Evolutionary conservation across 2,797 vertebrate genomes (phyloP).

Genomic region (Nyctibius grandis): DNA sequence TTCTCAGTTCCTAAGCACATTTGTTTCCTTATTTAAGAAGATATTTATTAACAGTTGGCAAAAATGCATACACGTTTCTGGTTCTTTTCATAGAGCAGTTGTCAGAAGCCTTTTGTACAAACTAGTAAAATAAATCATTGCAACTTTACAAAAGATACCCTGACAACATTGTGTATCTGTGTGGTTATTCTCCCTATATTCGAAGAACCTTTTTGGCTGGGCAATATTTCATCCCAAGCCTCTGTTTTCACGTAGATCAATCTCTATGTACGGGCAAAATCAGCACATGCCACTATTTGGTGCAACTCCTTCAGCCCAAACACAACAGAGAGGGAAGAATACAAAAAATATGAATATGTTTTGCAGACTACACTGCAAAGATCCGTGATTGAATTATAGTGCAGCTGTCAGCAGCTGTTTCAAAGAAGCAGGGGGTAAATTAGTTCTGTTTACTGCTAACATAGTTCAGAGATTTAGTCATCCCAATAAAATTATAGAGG

Average conservation of each 20-base stretch:
- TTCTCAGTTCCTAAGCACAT: conserved; percentile 74
- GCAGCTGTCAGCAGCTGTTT: conserved; percentile 84
- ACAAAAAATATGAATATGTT: conserved; percentile 41
- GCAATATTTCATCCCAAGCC: background rate
- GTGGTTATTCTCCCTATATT: conserved; percentile 15
- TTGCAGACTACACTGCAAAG: conserved; percentile 62
- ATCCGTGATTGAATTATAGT: conserved; percentile 70
- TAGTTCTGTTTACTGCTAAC: conserved; percentile 81
- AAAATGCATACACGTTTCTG: conserved; percentile 65
- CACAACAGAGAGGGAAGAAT: conserved; percentile 9
- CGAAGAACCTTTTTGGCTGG: background rate
- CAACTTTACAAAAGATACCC: conserved; percentile 68
- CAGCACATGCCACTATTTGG: background rate
- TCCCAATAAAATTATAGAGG: conserved; percentile 79
- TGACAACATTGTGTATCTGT: background rate
- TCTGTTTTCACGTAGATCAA: background rate
- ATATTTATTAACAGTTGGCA: conserved; percentile 79
- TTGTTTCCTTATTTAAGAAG: conserved; percentile 86
- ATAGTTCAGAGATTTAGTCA: conserved; percentile 81
- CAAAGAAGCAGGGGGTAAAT: conserved; percentile 77
- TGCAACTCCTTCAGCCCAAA: conserved; percentile 18
- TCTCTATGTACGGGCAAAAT: background rate
- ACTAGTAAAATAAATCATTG: conserved; percentile 82
- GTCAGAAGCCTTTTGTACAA: conserved; percentile 82
- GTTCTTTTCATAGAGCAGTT: conserved; percentile 67